A percentile compares a stretch with the other conserved stretches of the same genome.
Evolutionary conservation across 2,888 invertebrate species (phyloP).

Genomic region (Ligdia adustata): DNA sequence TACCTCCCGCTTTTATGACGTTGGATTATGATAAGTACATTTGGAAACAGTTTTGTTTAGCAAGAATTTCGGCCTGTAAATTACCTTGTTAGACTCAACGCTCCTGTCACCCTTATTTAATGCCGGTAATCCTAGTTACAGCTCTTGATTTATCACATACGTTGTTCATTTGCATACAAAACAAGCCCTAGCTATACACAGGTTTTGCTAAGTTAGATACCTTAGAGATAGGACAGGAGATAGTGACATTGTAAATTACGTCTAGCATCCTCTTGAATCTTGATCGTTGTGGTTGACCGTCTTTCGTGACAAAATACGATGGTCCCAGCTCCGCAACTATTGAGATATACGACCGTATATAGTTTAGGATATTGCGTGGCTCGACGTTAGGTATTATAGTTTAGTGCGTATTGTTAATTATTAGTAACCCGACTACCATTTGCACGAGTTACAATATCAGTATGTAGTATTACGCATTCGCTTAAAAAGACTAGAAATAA

Average conservation of each 20-base stretch:
- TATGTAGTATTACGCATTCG: too few relatives aligned
- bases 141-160: constrained; percentile 13
- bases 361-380: constrained; percentile 6
- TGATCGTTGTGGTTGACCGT: constrained; percentile 37
- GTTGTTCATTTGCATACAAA: constrained; percentile 19
- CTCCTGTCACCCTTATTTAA: constrained; percentile 11
- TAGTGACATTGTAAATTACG: constrained; percentile 30
- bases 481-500: too few relatives aligned
- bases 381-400: neutral
- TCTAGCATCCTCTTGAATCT: constrained; percentile 26
- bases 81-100: neutral
- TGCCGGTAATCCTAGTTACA: constrained; percentile 12
- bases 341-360: constrained; percentile 17
- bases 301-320: constrained; percentile 39
- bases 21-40: too few relatives aligned
- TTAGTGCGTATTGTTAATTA: neutral
- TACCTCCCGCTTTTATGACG: too few relatives aligned
- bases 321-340: constrained; percentile 32
- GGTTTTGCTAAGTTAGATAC: neutral
- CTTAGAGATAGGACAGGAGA: constrained; percentile 24
- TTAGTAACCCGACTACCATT: too few relatives aligned
- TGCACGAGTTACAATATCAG: too few relatives aligned
- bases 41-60: too few relatives aligned
- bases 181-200: constrained; percentile 1
- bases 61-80: neutral